Evolutionary conservation across 1,140 invertebrate species (phyloP).

Genomic region (Macrostomum lignano): DNA sequence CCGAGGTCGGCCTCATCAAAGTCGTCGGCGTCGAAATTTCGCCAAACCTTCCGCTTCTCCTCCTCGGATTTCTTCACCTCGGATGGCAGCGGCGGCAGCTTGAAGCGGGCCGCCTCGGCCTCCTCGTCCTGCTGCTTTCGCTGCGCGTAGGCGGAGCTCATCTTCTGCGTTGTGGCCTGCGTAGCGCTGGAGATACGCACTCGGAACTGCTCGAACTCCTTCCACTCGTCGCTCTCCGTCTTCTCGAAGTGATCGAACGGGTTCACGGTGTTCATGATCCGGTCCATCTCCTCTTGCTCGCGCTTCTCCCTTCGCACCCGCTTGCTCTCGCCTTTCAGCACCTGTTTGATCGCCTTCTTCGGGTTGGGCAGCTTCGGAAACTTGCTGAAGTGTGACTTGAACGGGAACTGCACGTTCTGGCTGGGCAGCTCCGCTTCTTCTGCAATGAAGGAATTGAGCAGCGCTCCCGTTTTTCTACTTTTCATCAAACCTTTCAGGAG

Average conservation of each 20-base stretch:
- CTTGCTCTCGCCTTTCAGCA: constrained; percentile 1
- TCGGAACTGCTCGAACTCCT: neutral
- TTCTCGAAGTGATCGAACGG: neutral
- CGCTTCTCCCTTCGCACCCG: neutral
- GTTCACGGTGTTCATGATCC: constrained; percentile 4
- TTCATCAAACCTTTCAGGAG: too few relatives aligned
- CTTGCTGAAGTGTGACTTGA: constrained; percentile 4
- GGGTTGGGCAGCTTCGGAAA: neutral
- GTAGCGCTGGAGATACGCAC: neutral
- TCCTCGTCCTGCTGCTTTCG: neutral
- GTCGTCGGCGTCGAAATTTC: too few relatives aligned
- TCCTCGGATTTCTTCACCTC: constrained; percentile 1
- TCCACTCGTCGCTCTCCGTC: neutral
- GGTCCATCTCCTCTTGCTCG: constrained; percentile 1
- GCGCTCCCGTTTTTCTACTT: too few relatives aligned
- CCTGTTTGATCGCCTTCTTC: constrained; percentile 2
- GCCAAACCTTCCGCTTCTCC: too few relatives aligned
- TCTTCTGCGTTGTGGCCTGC: neutral
- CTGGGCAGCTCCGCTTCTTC: too few relatives aligned
- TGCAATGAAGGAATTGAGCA: too few relatives aligned
- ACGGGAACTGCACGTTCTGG: too few relatives aligned
- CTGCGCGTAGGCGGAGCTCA: neutral
- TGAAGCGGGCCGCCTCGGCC: neutral
- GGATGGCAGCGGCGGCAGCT: too few relatives aligned
- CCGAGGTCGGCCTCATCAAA: too few relatives aligned